A percentile compares a stretch with the other conserved stretches of the same genome.
phyloP scores from a whole-genome alignment of 2,888 invertebrate genomes.

The Papilio demoleus region DNA sequence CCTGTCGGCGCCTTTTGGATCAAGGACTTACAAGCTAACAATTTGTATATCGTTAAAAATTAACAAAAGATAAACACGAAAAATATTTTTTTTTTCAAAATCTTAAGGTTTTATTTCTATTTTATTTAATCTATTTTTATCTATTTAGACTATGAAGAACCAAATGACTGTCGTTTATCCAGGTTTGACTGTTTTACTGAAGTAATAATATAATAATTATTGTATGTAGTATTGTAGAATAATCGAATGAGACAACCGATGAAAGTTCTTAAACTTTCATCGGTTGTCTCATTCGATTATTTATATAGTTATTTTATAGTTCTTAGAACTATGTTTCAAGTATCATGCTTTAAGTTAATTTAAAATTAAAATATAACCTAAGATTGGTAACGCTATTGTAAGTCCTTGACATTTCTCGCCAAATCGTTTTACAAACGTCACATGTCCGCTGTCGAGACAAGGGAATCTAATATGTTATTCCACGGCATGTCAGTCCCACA shows the following conservation, averaged over 20 bases:
- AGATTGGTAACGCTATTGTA: background rate
- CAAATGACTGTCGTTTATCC: no score
- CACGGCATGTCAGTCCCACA: conserved; percentile 14
- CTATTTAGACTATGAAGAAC: no score
- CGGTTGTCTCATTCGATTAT: no score
- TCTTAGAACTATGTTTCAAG: no score
- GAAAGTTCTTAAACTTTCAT: no score
- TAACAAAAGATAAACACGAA: background rate
- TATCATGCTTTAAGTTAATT: no score
- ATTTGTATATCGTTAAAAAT: conserved; percentile 4
- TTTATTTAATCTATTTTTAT: no score
- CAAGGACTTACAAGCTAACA: conserved; percentile 15
- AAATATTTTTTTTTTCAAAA: background rate
- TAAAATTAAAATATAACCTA: background rate
- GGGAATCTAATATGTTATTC: conserved; percentile 33
- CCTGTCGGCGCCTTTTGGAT: conserved; percentile 24
- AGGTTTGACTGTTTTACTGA: no score
- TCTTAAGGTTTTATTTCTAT: background rate
- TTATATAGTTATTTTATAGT: no score
- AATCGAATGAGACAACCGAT: no score
- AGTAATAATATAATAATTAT: no score
- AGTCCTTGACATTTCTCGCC: conserved; percentile 38
- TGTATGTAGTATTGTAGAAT: no score
- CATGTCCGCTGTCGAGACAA: conserved; percentile 13
- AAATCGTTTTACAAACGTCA: conserved; percentile 33